These are phyloP conservation scores for Crypturellus tataupa DNA, from an alignment of 2,797 vertebrate species.

Conservation along the genomic window DNA sequence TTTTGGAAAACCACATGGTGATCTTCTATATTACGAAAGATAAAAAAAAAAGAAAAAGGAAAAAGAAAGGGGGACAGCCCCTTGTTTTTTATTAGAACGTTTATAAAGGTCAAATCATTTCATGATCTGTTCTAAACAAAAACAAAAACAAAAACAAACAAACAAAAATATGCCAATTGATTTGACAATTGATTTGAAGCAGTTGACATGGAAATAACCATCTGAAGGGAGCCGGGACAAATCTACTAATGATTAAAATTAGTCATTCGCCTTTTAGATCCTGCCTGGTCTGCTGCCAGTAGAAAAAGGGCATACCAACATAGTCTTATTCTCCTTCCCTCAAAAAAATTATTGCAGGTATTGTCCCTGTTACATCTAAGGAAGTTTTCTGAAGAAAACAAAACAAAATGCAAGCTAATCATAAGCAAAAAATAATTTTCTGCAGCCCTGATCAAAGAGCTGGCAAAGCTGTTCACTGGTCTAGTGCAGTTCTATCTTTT, in stretches of 20 bases:
- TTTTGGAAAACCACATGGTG: neutral
- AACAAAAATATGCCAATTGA: no score
- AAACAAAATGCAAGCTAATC: neutral
- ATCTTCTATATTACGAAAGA: neutral
- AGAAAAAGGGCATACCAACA: neutral
- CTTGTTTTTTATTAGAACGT: neutral
- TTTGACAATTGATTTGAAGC: neutral
- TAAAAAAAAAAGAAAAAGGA: neutral
- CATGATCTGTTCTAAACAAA: neutral
- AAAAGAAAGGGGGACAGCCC: neutral
- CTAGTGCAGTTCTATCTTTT: neutral
- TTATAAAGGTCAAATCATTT: fast-evolving
- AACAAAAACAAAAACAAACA: fast-evolving
- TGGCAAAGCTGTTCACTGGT: fast-evolving
- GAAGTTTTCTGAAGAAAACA: neutral
- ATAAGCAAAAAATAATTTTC: neutral
- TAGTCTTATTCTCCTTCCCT: neutral
- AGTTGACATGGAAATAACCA: neutral
- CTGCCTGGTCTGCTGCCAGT: neutral
- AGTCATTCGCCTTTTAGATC: neutral
- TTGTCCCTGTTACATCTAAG: fast-evolving
- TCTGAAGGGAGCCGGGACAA: neutral
- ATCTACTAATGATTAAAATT: neutral
- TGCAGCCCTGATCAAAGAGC: neutral
- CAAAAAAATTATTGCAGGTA: neutral